A percentile compares a stretch with the other conserved stretches of the same genome.
These are phyloP conservation scores for Rallus crepitans DNA, from an alignment of 2,797 vertebrate genomes.

Conservation along the genomic window DNA sequence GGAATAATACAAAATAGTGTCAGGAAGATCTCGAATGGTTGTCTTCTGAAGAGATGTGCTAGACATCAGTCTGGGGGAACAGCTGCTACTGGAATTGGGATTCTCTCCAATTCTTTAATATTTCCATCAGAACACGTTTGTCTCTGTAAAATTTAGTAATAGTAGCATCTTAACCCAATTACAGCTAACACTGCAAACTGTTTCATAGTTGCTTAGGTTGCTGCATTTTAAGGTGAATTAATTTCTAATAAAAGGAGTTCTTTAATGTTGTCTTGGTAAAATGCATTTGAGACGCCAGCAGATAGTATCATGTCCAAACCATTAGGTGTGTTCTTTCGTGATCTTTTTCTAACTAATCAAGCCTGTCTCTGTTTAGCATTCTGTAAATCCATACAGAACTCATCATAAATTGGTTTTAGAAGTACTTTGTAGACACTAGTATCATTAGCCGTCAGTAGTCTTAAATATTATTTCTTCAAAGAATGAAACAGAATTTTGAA, in stretches of 20 bases:
- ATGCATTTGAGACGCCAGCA: neutral
- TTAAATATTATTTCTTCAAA: neutral
- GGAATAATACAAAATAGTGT: neutral
- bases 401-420: slow-evolving; percentile 45
- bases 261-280: neutral
- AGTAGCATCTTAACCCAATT: slow-evolving; percentile 1
- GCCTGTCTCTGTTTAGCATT: neutral
- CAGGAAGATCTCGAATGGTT: neutral
- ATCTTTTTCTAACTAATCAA: slow-evolving; percentile 23
- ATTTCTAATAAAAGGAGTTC: neutral
- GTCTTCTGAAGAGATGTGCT: neutral
- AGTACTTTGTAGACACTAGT: neutral
- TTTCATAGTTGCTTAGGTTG: neutral
- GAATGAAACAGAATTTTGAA: neutral
- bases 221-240: slow-evolving; percentile 41
- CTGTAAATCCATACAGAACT: slow-evolving; percentile 34
- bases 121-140: neutral
- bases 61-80: neutral
- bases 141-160: neutral
- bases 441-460: neutral
- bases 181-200: neutral
- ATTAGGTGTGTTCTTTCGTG: slow-evolving; percentile 44
- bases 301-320: neutral
- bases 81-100: neutral
- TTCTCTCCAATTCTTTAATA: neutral